A percentile compares a stretch with the other conserved stretches of the same genome.
phyloP scores from a whole-genome alignment of 30 jellyfish, hydroid and myxozoan genomes.

The Chrysaora quinquecirrha region DNA sequence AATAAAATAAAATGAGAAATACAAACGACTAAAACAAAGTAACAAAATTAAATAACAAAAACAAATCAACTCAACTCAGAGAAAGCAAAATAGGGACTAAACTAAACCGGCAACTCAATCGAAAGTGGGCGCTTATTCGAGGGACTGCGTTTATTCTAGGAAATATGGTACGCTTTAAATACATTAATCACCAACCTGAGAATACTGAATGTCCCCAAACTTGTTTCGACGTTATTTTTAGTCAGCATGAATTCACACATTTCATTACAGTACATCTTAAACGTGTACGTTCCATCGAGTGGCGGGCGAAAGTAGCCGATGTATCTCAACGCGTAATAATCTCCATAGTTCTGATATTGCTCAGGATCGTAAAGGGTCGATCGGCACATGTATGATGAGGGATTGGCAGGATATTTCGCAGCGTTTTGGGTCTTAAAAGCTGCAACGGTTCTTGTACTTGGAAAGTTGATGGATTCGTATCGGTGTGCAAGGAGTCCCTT shows the following conservation, averaged over 20 bases:
- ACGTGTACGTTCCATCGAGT: slow-evolving; percentile 4
- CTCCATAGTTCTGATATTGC: slow-evolving; percentile 17
- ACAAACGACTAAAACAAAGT: too few relatives aligned
- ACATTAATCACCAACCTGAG: not conserved
- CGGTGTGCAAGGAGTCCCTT: slow-evolving; percentile 21
- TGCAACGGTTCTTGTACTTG: not conserved
- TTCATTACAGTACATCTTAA: slow-evolving; percentile 49
- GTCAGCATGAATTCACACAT: slow-evolving; percentile 34
- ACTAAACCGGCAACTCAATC: too few relatives aligned
- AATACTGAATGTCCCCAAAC: slow-evolving; percentile 22
- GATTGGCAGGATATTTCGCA: slow-evolving; percentile 43
- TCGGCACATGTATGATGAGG: slow-evolving; percentile 42
- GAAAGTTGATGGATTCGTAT: not conserved
- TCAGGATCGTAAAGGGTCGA: slow-evolving; percentile 47
- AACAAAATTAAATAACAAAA: too few relatives aligned
- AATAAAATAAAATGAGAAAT: too few relatives aligned
- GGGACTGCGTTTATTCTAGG: too few relatives aligned
- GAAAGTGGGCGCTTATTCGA: too few relatives aligned
- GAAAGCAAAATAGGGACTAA: too few relatives aligned
- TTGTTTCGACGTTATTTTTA: slow-evolving; percentile 29
- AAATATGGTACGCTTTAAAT: too few relatives aligned
- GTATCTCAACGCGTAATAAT: slow-evolving; percentile 49
- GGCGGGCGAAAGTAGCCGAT: slow-evolving; percentile 43
- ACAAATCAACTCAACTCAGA: too few relatives aligned
- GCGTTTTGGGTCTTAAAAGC: slow-evolving; percentile 2